Base-by-base conservation (phyloP, 2,888 invertebrate genomes). In the Dinocampus coccinellae region DNA sequence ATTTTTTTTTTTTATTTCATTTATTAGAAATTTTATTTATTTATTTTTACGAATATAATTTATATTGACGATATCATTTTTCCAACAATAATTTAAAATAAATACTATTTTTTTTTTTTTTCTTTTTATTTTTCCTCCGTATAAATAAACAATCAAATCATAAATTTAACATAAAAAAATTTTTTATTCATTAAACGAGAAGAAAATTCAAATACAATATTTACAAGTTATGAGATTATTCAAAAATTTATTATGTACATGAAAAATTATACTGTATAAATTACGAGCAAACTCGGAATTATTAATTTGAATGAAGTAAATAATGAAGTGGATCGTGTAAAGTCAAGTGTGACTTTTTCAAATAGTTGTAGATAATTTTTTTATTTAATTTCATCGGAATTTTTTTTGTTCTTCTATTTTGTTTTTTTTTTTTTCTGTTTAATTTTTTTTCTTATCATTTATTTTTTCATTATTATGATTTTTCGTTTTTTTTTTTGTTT, bases 71-170 rank as follows among this genome's bases (percentile, higher is more conserved):
- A 29, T 29, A 7, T 29, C 7, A 29, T 29, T 29, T 29, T 7
- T 7, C 7, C 7, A 29, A 3, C 29, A 4, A 4, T 29, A 4
- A 29, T 29, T 29, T 29, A 7, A 29, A 29, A 29, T 4, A 29
- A 29, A 29, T 73, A 69, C 66, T 4, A 29, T 29, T 4, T 29
- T 4, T 29, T 4, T 29, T 65, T 65, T 73, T 71, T 62, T 66
- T 29, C 3, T 29, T 29, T 7, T 4, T 29, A 29, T 29, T 65
- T 65, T 4, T 16, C n/a, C 42, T 1, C 13, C n/a, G n/a, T 42
- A n/a, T n/a, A 4, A 11, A 42, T 42, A 42, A 13, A 42, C n/a
- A 42, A 42, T 42, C 13, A n/a, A 0, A 16, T 13, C 42, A 13
- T n/a, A 42, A 13, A 42, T 42, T 42, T 42, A 4, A 3, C 16